Evolutionary conservation across 2,113 vertebrate genomes (phyloP).

Genomic region (Herpetotheres cachinnans): DNA sequence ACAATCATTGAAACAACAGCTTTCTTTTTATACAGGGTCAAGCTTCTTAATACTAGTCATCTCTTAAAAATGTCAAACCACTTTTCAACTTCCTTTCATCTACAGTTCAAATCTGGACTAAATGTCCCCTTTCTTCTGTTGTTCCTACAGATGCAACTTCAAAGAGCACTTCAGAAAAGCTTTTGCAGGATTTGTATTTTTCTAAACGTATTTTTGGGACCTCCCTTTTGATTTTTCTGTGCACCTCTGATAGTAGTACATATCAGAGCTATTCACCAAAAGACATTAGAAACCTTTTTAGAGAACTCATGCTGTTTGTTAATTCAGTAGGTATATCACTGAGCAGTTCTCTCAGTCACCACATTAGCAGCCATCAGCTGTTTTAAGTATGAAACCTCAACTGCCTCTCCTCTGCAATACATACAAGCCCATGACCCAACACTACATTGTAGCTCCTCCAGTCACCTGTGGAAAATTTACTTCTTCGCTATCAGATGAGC

Average conservation of each 20-base stretch:
- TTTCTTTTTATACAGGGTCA: background rate
- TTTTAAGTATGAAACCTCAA: background rate
- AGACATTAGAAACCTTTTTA: background rate
- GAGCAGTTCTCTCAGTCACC: background rate
- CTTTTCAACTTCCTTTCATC: conserved; percentile 19
- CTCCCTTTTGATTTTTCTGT: background rate
- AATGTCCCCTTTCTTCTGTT: background rate
- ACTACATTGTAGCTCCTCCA: background rate
- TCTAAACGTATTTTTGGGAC: background rate
- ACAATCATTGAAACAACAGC: background rate
- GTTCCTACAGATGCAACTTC: background rate
- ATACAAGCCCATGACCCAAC: background rate
- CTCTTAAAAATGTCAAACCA: background rate
- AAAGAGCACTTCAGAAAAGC: conserved; percentile 6
- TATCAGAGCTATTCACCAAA: background rate
- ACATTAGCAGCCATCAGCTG: background rate
- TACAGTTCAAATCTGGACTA: background rate
- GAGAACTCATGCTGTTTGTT: background rate
- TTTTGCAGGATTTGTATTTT: background rate
- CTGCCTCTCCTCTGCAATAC: background rate
- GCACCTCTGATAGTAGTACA: background rate
- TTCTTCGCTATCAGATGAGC: background rate
- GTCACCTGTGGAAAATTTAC: background rate
- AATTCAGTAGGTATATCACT: background rate
- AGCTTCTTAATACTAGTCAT: background rate